phyloP scores from a whole-genome alignment of 2,888 invertebrate genomes.

The Chelonus formosanus region DNA sequence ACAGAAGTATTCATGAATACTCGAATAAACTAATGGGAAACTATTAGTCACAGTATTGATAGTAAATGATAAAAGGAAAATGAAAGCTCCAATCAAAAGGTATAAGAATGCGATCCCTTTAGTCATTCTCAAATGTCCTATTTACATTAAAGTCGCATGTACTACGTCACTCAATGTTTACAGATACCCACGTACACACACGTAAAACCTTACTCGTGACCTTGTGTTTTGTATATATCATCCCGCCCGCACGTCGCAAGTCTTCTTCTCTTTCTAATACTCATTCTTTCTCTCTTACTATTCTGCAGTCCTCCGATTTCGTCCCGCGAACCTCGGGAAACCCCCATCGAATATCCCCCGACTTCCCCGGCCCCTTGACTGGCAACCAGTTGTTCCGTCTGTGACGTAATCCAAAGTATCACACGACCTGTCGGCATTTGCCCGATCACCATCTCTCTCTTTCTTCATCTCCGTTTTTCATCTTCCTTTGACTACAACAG shows the following conservation, averaged over 20 bases:
- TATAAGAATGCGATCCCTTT: too few relatives aligned
- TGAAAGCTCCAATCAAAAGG: too few relatives aligned
- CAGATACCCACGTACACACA: constrained; percentile 54
- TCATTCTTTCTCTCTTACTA: constrained; percentile 8
- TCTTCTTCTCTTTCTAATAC: constrained; percentile 27
- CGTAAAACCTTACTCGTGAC: constrained; percentile 59
- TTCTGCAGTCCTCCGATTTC: constrained; percentile 53
- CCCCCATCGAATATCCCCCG: constrained; percentile 52
- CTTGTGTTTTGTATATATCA: constrained; percentile 59
- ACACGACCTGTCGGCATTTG: constrained; percentile 51
- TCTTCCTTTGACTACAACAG: constrained; percentile 3
- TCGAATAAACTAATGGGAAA: too few relatives aligned
- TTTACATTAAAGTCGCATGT: constrained; percentile 47
- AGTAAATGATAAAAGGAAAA: too few relatives aligned
- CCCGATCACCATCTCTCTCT: constrained; percentile 24
- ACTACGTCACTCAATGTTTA: constrained; percentile 61
- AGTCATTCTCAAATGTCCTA: too few relatives aligned
- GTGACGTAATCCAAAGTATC: constrained; percentile 54
- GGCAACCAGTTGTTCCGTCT: constrained; percentile 68
- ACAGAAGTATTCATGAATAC: too few relatives aligned
- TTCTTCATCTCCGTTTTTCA: constrained; percentile 3
- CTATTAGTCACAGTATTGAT: too few relatives aligned
- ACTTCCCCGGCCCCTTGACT: background rate
- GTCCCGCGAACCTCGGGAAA: constrained; percentile 67
- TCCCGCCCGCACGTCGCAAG: constrained; percentile 36